Conservation (phyloP, 2,888 invertebrate genomes). For the Drosophila affinis region DNA sequence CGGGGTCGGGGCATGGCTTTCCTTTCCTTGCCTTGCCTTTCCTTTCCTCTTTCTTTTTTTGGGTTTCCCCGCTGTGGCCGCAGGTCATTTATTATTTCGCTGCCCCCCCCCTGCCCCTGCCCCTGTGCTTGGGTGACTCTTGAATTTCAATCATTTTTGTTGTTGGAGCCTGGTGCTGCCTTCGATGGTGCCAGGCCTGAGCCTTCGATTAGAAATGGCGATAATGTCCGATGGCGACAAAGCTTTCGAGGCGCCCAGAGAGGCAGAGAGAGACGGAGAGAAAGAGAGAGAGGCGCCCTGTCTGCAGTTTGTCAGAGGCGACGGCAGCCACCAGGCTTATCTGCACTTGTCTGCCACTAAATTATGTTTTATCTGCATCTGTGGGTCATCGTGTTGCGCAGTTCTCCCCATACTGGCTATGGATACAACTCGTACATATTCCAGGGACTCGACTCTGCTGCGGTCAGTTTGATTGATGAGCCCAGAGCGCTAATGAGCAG, state of each 20-base stretch:
- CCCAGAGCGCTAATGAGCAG: conserved; percentile 77
- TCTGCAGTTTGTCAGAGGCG: conserved; percentile 78
- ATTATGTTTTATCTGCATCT: conserved; percentile 79
- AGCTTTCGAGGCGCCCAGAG: conserved; percentile 56
- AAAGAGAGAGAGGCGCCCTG: conserved; percentile 41
- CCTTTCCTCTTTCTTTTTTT: conserved; percentile 14
- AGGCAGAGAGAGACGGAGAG: background rate
- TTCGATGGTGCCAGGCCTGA: conserved; percentile 50
- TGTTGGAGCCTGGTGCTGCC: conserved; percentile 37
- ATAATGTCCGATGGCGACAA: conserved; percentile 79
- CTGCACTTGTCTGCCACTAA: conserved; percentile 74
- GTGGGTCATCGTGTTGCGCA: conserved; percentile 62
- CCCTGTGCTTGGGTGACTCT: conserved; percentile 38
- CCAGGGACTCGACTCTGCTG: conserved; percentile 33
- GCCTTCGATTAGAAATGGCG: conserved; percentile 76
- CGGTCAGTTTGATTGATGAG: conserved; percentile 77
- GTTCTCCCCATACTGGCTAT: conserved; percentile 14
- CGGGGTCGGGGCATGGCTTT: background rate
- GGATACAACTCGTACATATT: no score
- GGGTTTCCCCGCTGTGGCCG: conserved; percentile 61
- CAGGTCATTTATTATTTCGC: conserved; percentile 70
- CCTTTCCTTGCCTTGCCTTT: background rate
- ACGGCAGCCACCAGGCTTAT: conserved; percentile 65
- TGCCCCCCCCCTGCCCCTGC: conserved; percentile 14
- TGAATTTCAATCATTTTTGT: conserved; percentile 79